Evolutionary conservation across 2,797 vertebrate species (phyloP), one percentile per base, ranked within the genome.

Genomic region (Dendrocincla fuliginosa): DNA sequence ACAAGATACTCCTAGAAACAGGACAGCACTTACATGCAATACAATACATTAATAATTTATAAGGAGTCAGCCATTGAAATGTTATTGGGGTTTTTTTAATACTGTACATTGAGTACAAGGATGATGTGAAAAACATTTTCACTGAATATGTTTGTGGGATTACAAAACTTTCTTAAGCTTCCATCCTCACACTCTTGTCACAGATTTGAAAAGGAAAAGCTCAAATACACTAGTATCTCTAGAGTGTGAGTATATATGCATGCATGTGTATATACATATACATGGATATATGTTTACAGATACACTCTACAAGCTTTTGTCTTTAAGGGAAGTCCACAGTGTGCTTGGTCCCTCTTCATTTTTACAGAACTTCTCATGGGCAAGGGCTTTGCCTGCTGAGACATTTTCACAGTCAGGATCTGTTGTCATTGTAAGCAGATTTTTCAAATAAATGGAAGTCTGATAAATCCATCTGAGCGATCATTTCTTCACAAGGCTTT

Each of bases 1-100:
- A 92, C 70, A 80, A 55, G 81, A 92, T 90, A 50, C 90, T 96
- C 88, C 77, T 94, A 93, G 92, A 92, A 96, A 90, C 75, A 83
- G 56, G 75, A 95, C 78, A 94, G 84, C 81, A 92, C 88, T 96
- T 93, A 89, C 0, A 1, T 96, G 88, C 77, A 77, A 71, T 93
- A 64, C 50, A 95, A 61, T 79, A 35, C 56, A 64, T 96, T 77
- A 93, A 93, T 93, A 10, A 93, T 96, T 95, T 94, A 90, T 93
- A 92, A 89, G 55, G 68, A 94, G 24, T 77, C 84, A 57, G 64
- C 85, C 90, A 87, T 93, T 94, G 82, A 89, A 84, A 49, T 85
- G 8, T 57, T 60, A 10, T 63, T 57, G 2, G 10, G 24, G 15
- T 50, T 50, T 91, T 89, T 87, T 71, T 16, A 84, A 88, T 92